phyloP scores from a whole-genome alignment of 2,113 vertebrate species.

The Calonectris borealis region DNA sequence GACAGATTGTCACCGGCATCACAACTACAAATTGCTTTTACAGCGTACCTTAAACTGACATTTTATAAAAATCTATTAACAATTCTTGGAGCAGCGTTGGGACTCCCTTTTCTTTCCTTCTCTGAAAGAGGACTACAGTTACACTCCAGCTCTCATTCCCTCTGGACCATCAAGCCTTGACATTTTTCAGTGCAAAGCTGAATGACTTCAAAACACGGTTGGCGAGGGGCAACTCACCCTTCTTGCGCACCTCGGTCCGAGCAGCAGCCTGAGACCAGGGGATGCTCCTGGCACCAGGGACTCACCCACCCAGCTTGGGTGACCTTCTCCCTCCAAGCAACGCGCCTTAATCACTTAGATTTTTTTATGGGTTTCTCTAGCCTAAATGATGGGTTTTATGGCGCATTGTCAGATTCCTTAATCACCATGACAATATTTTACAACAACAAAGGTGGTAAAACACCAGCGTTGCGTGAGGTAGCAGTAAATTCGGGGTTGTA shows the following conservation, averaged over 20 bases:
- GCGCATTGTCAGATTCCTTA: neutral
- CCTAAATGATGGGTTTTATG: neutral
- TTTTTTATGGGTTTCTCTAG: neutral
- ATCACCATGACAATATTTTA: neutral
- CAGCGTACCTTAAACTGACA: neutral
- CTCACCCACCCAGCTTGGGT: no score
- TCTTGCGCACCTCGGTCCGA: fast-evolving
- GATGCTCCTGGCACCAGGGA: neutral
- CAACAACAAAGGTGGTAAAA: neutral
- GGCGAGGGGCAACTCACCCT: neutral
- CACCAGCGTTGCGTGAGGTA: neutral
- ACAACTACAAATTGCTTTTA: neutral
- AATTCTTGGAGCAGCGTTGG: neutral
- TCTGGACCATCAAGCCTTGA: neutral
- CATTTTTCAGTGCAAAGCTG: neutral
- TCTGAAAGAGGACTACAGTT: neutral
- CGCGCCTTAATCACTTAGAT: fast-evolving
- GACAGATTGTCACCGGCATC: neutral
- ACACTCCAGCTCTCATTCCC: neutral
- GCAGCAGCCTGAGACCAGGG: no score
- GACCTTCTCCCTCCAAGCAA: neutral
- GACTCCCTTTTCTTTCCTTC: neutral
- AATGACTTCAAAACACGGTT: neutral
- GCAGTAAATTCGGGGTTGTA: neutral
- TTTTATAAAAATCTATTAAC: neutral